A percentile compares a stretch with the other conserved stretches of the same genome.
Conservation (phyloP, 2,113 vertebrate genomes). For the Vicugna pacos region DNA sequence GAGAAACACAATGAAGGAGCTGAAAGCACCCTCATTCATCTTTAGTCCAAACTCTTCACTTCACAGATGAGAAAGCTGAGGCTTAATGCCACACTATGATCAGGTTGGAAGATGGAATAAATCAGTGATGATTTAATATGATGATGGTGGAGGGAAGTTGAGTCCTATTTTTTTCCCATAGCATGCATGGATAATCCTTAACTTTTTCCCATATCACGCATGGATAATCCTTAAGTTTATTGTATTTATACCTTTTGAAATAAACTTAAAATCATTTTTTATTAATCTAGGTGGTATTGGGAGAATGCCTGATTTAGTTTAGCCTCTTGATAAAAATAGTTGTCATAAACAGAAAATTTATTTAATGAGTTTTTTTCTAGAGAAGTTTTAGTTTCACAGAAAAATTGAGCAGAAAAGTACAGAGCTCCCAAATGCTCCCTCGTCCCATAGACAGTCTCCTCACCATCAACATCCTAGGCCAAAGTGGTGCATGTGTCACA, state of each 20-base stretch:
- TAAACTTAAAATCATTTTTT: background rate
- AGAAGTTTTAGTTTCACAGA: background rate
- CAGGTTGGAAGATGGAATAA: background rate
- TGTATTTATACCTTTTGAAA: background rate
- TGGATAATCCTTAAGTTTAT: background rate
- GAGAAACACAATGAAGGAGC: background rate
- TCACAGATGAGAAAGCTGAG: background rate
- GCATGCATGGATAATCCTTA: background rate
- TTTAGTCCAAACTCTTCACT: background rate
- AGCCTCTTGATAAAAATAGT: background rate
- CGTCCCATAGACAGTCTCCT: background rate
- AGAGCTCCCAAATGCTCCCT: background rate
- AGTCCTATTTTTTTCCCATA: background rate
- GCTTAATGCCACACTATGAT: background rate
- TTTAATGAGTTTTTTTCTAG: background rate
- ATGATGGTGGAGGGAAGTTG: background rate
- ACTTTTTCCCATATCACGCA: background rate
- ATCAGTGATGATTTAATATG: background rate
- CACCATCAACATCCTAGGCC: background rate
- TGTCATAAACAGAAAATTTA: background rate
- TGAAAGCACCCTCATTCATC: background rate
- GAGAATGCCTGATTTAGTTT: background rate
- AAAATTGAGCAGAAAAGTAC: background rate
- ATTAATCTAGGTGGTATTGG: background rate
- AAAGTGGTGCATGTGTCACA: background rate